A percentile compares a stretch with the other conserved stretches of the same genome.
Evolutionary conservation across 2,113 vertebrate genomes (phyloP).

Genomic region (Prochilodus magdalenae): DNA sequence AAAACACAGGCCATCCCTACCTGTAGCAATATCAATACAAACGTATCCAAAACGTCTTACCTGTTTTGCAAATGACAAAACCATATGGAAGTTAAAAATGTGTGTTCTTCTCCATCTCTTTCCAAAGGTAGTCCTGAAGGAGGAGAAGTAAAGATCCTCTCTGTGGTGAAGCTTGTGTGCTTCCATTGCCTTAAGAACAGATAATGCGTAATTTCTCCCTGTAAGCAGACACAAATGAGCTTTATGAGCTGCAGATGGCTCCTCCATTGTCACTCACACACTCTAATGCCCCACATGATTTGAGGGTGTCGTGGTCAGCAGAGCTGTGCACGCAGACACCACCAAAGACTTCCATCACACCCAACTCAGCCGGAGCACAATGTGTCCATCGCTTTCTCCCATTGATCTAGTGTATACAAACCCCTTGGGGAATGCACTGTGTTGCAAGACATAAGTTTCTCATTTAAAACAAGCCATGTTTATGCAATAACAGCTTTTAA

Average conservation of each 20-base stretch:
- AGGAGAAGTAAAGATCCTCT: not conserved
- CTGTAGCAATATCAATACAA: not conserved
- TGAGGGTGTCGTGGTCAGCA: constrained; percentile 15
- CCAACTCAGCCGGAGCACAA: not conserved
- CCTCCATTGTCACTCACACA: constrained; percentile 59
- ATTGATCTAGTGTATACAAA: constrained; percentile 15
- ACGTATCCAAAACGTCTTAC: constrained; percentile 8
- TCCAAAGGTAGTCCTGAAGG: not conserved
- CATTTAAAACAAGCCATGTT: constrained; percentile 22
- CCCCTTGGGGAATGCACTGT: not conserved
- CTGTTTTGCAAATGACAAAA: constrained; percentile 13
- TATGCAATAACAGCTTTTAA: not conserved
- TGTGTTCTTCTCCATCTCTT: not conserved
- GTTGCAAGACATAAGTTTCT: not conserved
- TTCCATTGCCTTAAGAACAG: constrained; percentile 54
- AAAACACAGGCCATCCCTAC: not conserved
- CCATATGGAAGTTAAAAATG: not conserved
- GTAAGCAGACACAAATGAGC: constrained; percentile 76
- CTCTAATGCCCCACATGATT: constrained; percentile 52
- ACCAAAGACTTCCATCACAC: not conserved
- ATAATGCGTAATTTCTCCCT: constrained; percentile 67
- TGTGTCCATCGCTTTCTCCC: not conserved
- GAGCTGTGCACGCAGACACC: constrained; percentile 26
- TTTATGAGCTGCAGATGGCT: constrained; percentile 70
- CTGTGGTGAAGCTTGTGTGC: constrained; percentile 25